Percentiles rank a stretch among this genome's conserved stretches.
Evolutionary conservation across 2,888 invertebrate species (phyloP).

Genomic region (Azorinus chamasolen): DNA sequence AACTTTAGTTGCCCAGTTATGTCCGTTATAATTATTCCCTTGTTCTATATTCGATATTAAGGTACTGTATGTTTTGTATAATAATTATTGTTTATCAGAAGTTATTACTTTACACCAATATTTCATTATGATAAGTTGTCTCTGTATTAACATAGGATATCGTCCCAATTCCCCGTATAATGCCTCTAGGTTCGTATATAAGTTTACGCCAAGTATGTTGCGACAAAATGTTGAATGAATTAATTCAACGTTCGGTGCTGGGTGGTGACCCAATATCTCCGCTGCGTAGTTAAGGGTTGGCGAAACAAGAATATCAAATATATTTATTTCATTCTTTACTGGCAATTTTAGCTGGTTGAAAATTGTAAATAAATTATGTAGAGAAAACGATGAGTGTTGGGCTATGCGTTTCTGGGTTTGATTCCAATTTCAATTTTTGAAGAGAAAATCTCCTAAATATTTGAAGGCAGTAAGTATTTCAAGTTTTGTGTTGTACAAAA

Average conservation of each 20-base stretch:
- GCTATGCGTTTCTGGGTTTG: too few species aligned
- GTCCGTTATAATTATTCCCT: too few species aligned
- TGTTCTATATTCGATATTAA: too few species aligned
- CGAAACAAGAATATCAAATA: background rate
- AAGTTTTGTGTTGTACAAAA: background rate
- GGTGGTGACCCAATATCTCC: constrained; percentile 1
- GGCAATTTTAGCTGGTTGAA: too few species aligned
- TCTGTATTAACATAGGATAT: background rate
- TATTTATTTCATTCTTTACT: too few species aligned
- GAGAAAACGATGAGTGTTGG: too few species aligned
- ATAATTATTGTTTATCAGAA: too few species aligned
- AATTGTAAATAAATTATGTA: too few species aligned
- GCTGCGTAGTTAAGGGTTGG: background rate
- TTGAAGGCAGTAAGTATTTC: background rate
- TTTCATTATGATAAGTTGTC: background rate
- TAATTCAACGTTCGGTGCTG: background rate
- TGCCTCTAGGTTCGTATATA: background rate
- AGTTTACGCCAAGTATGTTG: background rate
- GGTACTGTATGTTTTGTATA: too few species aligned
- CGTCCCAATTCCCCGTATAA: constrained; percentile 8
- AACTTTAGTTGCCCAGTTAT: too few species aligned
- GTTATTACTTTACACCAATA: constrained; percentile 1
- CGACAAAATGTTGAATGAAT: constrained; percentile 2
- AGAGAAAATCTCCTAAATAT: background rate
- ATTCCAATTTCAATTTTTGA: background rate